Base-by-base conservation (phyloP, 2,888 invertebrate genomes). In the Amphipyra tragopoginis region DNA sequence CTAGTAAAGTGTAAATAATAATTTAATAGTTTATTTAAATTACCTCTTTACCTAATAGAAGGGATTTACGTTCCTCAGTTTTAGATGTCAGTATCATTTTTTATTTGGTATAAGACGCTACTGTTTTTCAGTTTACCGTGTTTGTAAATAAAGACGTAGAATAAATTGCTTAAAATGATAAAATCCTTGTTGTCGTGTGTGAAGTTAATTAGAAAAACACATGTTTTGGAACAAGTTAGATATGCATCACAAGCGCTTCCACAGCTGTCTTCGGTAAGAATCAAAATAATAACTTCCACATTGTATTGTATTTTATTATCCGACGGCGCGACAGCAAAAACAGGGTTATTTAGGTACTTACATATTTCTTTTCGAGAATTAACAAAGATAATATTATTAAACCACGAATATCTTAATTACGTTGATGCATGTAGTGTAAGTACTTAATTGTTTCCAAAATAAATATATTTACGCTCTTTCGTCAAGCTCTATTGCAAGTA, bases 251-350 rank as follows among this genome's bases (percentile, higher is more conserved):
- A 90, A 65, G 85, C 73, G 5, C 78, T 93, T 21, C 93, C 94
- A 34, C 91, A 93, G 71, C 77, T 93, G 52, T 93, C 94, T 56
- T 88, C 93, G 79, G 94, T 94, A 84, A 91, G 93, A 56, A 53
- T 14, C 7, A 4, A 15, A 15, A 9, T 9, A 4, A 36, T 36
- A 21, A 21, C 3, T 21, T 21, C 21, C 21, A 2, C 3, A 21
- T 21, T 21, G 21, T 3, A 2, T 21, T 3, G 21, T 21, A 21
- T 21, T 21, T 21, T 21, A 21, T 21, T 2, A 21, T n/a, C n/a
- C n/a, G n/a, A n/a, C n/a, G n/a, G n/a, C n/a, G n/a, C n/a, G n/a
- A n/a, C n/a, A n/a, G n/a, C n/a, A n/a, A n/a, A n/a, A n/a, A n/a
- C n/a, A n/a, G n/a, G n/a, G n/a, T n/a, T n/a, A n/a, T n/a, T n/a